These are phyloP conservation scores for Coreius guichenoti DNA, from an alignment of 2,797 vertebrate species.

Conservation along the genomic window DNA sequence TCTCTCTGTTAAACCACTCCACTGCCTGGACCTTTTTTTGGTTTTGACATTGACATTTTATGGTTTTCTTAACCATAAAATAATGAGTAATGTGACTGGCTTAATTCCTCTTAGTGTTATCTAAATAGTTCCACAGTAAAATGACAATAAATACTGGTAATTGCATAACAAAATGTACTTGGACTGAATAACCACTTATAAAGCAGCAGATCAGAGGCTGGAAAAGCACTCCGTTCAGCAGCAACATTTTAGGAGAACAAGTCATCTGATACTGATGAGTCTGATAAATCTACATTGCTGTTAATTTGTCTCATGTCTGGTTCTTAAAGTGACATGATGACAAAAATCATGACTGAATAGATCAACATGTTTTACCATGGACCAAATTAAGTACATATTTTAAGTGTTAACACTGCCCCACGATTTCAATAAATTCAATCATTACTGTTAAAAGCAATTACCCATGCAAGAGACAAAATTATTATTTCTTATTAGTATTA, in stretches of 20 bases:
- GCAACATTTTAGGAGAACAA: neutral
- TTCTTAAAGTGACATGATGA: neutral
- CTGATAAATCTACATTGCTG: neutral
- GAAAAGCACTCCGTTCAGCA: neutral
- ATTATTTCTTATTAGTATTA: slow-evolving; percentile 52
- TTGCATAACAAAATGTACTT: neutral
- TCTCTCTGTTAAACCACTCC: slow-evolving; percentile 39
- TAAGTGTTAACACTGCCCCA: slow-evolving; percentile 25
- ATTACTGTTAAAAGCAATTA: slow-evolving; percentile 65
- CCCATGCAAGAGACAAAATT: slow-evolving; percentile 63
- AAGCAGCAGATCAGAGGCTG: neutral
- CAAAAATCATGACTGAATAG: neutral
- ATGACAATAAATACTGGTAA: neutral
- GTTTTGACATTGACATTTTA: slow-evolving; percentile 32
- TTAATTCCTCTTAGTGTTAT: slow-evolving; percentile 42
- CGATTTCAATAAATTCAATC: neutral
- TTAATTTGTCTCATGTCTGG: slow-evolving; percentile 5
- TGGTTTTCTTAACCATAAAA: slow-evolving; percentile 43
- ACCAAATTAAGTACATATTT: neutral
- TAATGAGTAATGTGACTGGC: slow-evolving; percentile 43
- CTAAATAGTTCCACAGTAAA: slow-evolving; percentile 8
- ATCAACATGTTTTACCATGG: neutral
- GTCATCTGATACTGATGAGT: neutral
- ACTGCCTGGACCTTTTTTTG: slow-evolving; percentile 6
- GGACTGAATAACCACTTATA: slow-evolving; percentile 10